Base-by-base conservation (phyloP, 2,888 invertebrate genomes). In the Aspidiotus destructor region DNA sequence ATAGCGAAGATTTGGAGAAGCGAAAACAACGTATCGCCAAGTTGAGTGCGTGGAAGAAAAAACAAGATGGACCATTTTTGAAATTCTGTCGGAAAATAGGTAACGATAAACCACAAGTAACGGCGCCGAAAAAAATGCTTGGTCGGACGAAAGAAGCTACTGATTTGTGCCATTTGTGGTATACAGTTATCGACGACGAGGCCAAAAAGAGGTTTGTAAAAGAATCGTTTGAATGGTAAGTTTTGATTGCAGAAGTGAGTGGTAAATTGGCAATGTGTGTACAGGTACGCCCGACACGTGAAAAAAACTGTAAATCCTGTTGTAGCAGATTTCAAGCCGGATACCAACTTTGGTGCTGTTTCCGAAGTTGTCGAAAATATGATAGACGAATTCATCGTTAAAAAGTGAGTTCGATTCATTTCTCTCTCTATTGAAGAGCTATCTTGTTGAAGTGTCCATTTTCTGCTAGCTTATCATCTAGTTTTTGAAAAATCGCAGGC, bases 311-410 rank as follows among this genome's bases (percentile, higher is more conserved):
- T 90, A 0, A 91, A 92, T 76, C 92, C 96, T 0, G 77, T 89
- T 0, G 80, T 82, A 15, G 82, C 88, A 6, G 79, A 81, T 60
- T 85, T 83, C 74, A 84, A 86, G 16, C 88, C 92, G 0, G 87
- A 89, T 75, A 80, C 82, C 65, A 83, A 87, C 74, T 88, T 91
- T 73, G 94, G 95, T 8, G 85, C 89, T 0, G 81, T 97, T 7
- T 88, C 88, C 8, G 98, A 99, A 78, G 84, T 84, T 57, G 77
- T 96, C 64, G 85, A 90, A 70, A 77, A 79, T 11, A 75, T 92
- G 9, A 81, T 92, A 57, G 80, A 84, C 2, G 79, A 79, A 41
- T 88, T 86, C 75, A 75, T 83, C 41, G 78, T 80, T 67, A 78
- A 79, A 44, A 77, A 82, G 65, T 77, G 80, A 58, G 72, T 65